Base-by-base conservation (phyloP, 2,797 vertebrate genomes). In the Melanotaenia boesemani region DNA sequence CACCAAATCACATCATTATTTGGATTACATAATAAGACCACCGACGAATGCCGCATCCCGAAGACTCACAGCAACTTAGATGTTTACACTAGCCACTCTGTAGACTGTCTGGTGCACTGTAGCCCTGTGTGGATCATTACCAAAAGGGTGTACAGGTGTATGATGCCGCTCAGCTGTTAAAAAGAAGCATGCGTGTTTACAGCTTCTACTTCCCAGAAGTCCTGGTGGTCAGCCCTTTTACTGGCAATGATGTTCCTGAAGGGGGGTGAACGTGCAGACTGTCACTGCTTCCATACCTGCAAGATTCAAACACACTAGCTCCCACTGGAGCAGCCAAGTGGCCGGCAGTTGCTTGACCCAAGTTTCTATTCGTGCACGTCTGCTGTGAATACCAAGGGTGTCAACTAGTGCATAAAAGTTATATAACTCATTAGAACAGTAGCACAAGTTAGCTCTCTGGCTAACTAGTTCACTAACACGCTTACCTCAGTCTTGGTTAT, bases 401-500 rank as follows among this genome's bases (percentile, higher is more conserved):
- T 91, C 86, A 86, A 86, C 86, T 82, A 68, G 83, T 88, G 84
- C 86, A 86, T 64, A 80, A 91, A 92, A 92, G 91, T 94, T 93
- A 93, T 90, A 82, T 89, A 93, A 93, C 91, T 91, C 76, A 57
- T 62, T 77, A 56, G 70, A 83, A 88, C 77, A 86, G 87, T 83
- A 91, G 90, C 88, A 28, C 5, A 88, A 90, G 91, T 92, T 93
- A 93, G 92, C 92, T 70, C 60, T 20, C 10, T 8, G 72, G 91
- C 89, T 91, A 92, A 90, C 86, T 64, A 77, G 69, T 88, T 86
- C 58, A 56, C 63, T 3, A 52, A 76, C 55, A 70, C 77, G 94
- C 96, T 95, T 92, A 97, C 97, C 98, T 98, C 98, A 64, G 96
- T 99, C 93, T 97, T 98, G 87, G 98, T 98, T 89, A 99, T 99